These are phyloP conservation scores for Lanius ludovicianus DNA, from an alignment of 2,113 vertebrate genomes.

Conservation along the genomic window DNA sequence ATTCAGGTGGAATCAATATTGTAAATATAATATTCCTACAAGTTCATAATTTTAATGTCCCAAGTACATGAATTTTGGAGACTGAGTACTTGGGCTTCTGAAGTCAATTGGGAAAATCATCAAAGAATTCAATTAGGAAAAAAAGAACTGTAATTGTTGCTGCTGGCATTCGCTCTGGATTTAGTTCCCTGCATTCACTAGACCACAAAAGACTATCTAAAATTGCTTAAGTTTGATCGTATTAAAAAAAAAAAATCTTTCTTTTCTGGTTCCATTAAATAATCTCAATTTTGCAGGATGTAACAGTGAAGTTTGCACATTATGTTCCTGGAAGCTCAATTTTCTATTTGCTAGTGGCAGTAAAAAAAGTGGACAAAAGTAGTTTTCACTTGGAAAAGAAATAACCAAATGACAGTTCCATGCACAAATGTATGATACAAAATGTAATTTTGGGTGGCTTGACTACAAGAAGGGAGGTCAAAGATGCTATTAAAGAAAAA, in stretches of 20 bases:
- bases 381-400: slow-evolving; percentile 17
- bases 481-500: slow-evolving; percentile 14
- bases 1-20: background rate
- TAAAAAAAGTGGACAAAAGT: background rate
- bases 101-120: background rate
- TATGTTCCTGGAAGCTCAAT: slow-evolving; percentile 26
- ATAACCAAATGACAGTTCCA: background rate
- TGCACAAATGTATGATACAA: background rate
- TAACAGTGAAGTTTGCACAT: slow-evolving; percentile 13
- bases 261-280: slow-evolving; percentile 39
- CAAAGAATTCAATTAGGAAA: slow-evolving; percentile 8
- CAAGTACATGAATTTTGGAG: background rate
- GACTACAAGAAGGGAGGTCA: background rate
- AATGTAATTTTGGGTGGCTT: background rate
- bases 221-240: slow-evolving; percentile 20
- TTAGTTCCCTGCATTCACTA: background rate
- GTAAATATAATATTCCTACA: background rate
- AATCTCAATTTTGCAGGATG: slow-evolving; percentile 38
- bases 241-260: background rate
- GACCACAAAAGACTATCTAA: slow-evolving; percentile 1
- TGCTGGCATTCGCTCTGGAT: slow-evolving; percentile 20
- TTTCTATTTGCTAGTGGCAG: background rate
- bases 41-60: background rate
- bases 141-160: background rate
- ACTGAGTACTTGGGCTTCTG: background rate